Evolutionary conservation across 92 coral and sea anemone species (phyloP).

Genomic region (Plumapathes pennacea): DNA sequence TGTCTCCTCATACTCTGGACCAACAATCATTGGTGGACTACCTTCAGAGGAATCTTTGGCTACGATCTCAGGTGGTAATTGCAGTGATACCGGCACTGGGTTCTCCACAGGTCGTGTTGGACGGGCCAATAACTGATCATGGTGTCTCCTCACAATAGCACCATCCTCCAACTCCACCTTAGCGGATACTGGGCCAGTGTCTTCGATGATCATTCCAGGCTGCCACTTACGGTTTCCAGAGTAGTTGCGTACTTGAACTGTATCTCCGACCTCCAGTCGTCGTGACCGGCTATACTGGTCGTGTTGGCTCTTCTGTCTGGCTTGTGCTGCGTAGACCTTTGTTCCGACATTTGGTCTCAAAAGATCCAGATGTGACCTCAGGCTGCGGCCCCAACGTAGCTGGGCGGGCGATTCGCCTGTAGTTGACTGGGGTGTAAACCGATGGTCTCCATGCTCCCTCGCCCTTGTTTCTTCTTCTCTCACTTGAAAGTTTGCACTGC

Average conservation of each 20-base stretch:
- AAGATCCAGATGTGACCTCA: constrained; percentile 22
- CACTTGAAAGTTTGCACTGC: too few relatives aligned
- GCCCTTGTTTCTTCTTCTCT: too few relatives aligned
- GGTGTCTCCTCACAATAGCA: constrained; percentile 11
- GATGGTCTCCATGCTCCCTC: too few relatives aligned
- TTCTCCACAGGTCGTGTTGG: too few relatives aligned
- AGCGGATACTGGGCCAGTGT: constrained; percentile 32
- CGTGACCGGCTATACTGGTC: constrained; percentile 10
- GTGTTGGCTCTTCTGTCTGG: constrained; percentile 11
- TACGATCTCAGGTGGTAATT: too few relatives aligned
- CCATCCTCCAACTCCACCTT: constrained; percentile 22
- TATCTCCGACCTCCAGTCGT: too few relatives aligned
- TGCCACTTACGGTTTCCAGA: too few relatives aligned
- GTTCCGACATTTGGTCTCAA: constrained; percentile 1
- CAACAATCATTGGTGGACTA: too few relatives aligned
- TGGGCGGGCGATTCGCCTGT: constrained; percentile 24
- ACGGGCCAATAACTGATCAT: constrained; percentile 14
- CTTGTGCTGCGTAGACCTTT: constrained; percentile 13
- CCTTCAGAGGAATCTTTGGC: too few relatives aligned
- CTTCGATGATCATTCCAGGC: constrained; percentile 5
- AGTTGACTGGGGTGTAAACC: constrained; percentile 9
- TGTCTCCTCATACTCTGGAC: too few relatives aligned
- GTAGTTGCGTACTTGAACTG: too few relatives aligned
- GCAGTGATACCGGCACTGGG: too few relatives aligned
- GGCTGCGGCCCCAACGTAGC: constrained; percentile 5